Percentiles rank a stretch among this genome's conserved stretches.
These are phyloP conservation scores for Polylopha cassiicola DNA, from an alignment of 2,888 invertebrate species.

Conservation along the genomic window DNA sequence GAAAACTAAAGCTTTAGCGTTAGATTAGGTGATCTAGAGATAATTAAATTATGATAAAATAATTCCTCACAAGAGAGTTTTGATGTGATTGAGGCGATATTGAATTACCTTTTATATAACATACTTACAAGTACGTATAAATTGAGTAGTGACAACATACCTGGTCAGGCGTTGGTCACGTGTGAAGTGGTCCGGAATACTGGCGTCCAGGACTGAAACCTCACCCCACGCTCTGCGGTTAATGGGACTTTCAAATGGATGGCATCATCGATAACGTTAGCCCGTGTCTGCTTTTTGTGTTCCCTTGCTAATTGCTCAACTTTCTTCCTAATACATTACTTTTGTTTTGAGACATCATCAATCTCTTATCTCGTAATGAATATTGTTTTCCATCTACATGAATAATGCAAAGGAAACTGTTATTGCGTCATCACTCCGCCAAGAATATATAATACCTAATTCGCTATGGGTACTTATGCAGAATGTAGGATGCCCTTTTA, in stretches of 20 bases:
- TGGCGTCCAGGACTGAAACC: conserved; percentile 11
- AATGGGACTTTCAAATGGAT: conserved; percentile 55
- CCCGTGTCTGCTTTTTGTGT: conserved; percentile 55
- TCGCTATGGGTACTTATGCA: conserved; percentile 1
- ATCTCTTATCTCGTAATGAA: conserved; percentile 34
- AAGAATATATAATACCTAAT: neutral
- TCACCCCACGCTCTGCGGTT: conserved; percentile 37
- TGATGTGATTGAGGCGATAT: too few relatives aligned
- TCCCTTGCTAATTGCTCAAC: conserved; percentile 56
- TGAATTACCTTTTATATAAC: too few relatives aligned
- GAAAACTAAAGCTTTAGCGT: too few relatives aligned
- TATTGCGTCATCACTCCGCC: neutral
- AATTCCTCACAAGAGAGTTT: too few relatives aligned
- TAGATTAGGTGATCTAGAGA: too few relatives aligned
- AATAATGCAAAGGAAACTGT: conserved; percentile 30
- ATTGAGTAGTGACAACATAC: too few relatives aligned
- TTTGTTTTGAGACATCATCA: conserved; percentile 51
- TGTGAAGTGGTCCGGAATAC: conserved; percentile 14
- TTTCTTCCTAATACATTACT: conserved; percentile 53
- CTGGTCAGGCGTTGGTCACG: conserved; percentile 18
- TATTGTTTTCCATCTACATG: conserved; percentile 30
- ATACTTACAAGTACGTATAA: too few relatives aligned
- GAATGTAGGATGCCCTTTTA: conserved; percentile 33
- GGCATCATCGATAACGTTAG: conserved; percentile 52
- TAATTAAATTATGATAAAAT: too few relatives aligned